Base-by-base conservation (phyloP, 2,888 invertebrate species). In the Cenopis cana region DNA sequence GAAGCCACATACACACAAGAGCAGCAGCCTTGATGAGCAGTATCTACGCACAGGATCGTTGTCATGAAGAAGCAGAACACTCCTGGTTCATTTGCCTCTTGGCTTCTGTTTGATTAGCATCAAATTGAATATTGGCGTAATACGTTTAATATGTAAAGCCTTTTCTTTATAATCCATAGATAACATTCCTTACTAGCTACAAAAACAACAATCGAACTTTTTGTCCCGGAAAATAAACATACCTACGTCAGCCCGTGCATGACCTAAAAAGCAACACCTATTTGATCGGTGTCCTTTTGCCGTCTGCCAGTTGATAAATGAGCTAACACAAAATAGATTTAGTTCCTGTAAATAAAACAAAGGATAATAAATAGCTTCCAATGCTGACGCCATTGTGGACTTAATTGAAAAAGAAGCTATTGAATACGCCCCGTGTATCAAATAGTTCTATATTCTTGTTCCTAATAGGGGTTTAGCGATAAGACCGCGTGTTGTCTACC, bases 281-380 rank as follows among this genome's bases (percentile, higher is more conserved):
- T 67, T 67, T 67, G 59, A 67, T 50, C 50, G 49, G 50, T 50
- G 67, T 67, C 59, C 67, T 41, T 67, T 17, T 50, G 50, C 57
- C 38, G 67, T 59, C 59, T 36, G 6, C 59, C 2, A 24, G 36
- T 49, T 67, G 59, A 67, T 59, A 67, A 67, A 67, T 59, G 67
- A 67, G 20, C 36, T 11, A 5, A 6, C 59, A 59, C 33, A 33
- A 50, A 67, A 59, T 67, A 50, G 59, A 67, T 67, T 66, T 66
- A 56, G 59, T 67, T 67, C 20, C 49, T 67, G 66, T 50, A 59
- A 64, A 67, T n/a, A n/a, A n/a, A n/a, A n/a, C 57, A 67, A 67
- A 56, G 66, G 56, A 57, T 49, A 57, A 41, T 57, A 57, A 57
- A 59, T 50, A 59, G 52, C 59, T 50, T 24, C 24, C 33, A 59